These are phyloP conservation scores for Cryptomyrus ogoouensis DNA, from an alignment of 2,113 vertebrate genomes.

Conservation along the genomic window DNA sequence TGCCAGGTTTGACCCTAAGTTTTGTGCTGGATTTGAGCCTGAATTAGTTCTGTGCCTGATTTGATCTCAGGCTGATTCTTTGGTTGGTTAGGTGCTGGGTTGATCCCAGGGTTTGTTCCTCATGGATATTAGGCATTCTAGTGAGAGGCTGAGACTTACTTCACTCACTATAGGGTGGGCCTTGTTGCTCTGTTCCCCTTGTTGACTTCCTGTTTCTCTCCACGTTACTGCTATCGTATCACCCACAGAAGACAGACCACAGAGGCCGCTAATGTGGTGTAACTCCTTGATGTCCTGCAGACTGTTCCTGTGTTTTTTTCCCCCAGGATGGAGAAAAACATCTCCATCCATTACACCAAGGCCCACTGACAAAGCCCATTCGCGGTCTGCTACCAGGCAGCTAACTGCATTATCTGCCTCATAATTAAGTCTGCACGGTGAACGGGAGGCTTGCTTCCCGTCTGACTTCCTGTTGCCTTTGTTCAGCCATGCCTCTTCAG, in stretches of 20 bases:
- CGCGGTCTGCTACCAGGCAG: background rate
- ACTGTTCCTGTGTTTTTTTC: background rate
- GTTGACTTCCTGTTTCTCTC: background rate
- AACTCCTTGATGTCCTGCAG: background rate
- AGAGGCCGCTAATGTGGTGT: background rate
- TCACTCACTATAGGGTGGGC: background rate
- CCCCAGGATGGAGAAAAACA: background rate
- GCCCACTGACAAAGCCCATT: conserved; percentile 22
- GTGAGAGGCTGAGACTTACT: background rate
- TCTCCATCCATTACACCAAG: conserved; percentile 18
- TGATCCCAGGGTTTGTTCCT: background rate
- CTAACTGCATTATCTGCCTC: conserved; percentile 9
- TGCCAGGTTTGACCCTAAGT: background rate
- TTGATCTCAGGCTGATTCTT: background rate
- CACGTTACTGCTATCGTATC: background rate
- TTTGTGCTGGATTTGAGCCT: background rate
- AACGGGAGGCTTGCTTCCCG: background rate
- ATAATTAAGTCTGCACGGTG: conserved; percentile 5
- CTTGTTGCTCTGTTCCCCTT: background rate
- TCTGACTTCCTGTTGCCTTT: conserved; percentile 9
- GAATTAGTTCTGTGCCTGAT: background rate
- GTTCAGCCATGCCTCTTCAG: background rate
- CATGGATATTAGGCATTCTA: background rate
- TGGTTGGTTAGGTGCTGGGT: background rate
- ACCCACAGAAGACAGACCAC: background rate